Base-by-base conservation (phyloP, 2,113 vertebrate species). In the Muntiacus reevesi region DNA sequence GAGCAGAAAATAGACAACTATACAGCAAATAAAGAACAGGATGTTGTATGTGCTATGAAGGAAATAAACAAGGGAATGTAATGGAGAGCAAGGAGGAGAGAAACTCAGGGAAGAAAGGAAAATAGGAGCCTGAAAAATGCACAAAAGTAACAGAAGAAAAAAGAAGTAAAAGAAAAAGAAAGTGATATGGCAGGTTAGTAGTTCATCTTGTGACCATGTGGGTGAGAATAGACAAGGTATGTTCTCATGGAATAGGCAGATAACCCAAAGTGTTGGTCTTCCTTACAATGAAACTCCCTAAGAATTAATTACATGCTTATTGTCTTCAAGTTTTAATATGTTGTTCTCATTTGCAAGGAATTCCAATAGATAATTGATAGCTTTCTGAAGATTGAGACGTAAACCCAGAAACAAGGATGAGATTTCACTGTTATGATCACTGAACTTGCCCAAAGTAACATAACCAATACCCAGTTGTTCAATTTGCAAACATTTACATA, bases 321-420 rank as follows among this genome's bases (percentile, higher is more conserved):
- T 97, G 97, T 93, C 87, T 88, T 85, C 28, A 47, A 7, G 89
- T 97, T 87, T 87, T 96, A 98, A 59, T 79, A 90, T 89, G 10
- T 98, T 82, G 2, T 81, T 97, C 89, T 98, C 27, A 94, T 98
- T 97, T 98, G 57, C 94, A 97, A 94, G 95, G 67, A 91, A 97
- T 90, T 97, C 94, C 97, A 97, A 97, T 98, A 98, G 97, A 96
- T 98, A 98, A 98, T 87, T 98, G 96, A 98, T 98, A 95, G 94
- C 84, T 98, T 99, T 98, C 98, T 98, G 97, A 98, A 92, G 97
- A 98, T 74, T 98, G 97, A 98, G 94, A 95, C 33, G 93, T 98
- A 98, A 98, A 97, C 95, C 98, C 40, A 97, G 91, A 98, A 96
- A 94, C 93, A 90, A 90, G 52, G 64, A 97, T 98, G 95, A 98